phyloP scores from a whole-genome alignment of 2,888 invertebrate genomes.

The Phanerotoma sp. region DNA sequence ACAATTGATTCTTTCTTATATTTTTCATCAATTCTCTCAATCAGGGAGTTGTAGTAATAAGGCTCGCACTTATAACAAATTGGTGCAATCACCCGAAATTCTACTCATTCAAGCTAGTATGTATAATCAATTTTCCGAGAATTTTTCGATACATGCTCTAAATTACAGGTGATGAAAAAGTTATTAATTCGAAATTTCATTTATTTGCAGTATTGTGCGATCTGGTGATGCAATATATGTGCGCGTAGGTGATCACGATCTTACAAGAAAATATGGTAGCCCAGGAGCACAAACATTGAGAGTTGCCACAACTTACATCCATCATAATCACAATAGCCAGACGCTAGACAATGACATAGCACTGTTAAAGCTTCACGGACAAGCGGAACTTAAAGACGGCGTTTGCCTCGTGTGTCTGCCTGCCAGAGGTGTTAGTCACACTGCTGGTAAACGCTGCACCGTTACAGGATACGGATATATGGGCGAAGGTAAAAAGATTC shows the following conservation, averaged over 20 bases:
- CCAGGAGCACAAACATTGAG: constrained; percentile 88
- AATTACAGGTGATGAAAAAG: no score
- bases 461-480: constrained; percentile 95
- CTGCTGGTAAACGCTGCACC: constrained; percentile 87
- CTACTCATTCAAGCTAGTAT: no score
- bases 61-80: no score
- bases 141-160: no score
- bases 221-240: constrained; percentile 93
- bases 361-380: constrained; percentile 82
- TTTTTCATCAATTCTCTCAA: no score
- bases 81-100: no score
- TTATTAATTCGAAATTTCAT: no score
- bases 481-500: constrained; percentile 75
- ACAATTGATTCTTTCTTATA: no score
- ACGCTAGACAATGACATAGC: constrained; percentile 95
- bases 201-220: constrained; percentile 76
- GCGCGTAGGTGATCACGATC: constrained; percentile 88
- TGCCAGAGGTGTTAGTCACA: constrained; percentile 83
- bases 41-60: no score
- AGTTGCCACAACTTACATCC: constrained; percentile 91
- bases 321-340: constrained; percentile 94
- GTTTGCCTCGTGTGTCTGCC: constrained; percentile 85
- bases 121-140: no score
- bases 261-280: constrained; percentile 87
- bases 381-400: constrained; percentile 85